Evolutionary conservation across 2,888 invertebrate species (phyloP).

Genomic region (Drosophila macrothrix): DNA sequence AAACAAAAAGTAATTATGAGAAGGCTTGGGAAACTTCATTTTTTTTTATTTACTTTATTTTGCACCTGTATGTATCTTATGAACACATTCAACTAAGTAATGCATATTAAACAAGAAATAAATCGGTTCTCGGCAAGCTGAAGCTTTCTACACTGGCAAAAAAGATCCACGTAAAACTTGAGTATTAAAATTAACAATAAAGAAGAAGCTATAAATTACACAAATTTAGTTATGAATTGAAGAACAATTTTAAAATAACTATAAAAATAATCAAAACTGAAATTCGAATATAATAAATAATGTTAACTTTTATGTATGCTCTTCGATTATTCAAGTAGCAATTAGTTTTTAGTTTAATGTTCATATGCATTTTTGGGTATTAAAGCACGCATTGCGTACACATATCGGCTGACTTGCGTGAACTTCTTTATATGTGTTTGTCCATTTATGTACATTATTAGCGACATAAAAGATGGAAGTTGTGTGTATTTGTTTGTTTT

Average conservation of each 20-base stretch:
- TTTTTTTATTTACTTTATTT: constrained; percentile 7
- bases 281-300: background rate
- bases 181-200: background rate
- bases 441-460: background rate
- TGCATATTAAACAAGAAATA: background rate
- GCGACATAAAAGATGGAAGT: background rate
- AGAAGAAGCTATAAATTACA: background rate
- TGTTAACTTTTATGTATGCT: background rate
- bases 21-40: constrained; percentile 2
- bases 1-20: constrained; percentile 38
- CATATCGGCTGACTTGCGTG: background rate
- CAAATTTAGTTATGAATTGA: background rate
- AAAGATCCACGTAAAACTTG: background rate
- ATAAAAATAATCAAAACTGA: no score
- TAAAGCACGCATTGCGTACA: background rate
- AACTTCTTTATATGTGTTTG: background rate
- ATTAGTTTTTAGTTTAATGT: no score
- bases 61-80: constrained; percentile 1
- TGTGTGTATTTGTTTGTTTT: constrained; percentile 1
- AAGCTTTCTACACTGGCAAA: background rate
- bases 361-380: no score
- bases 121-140: no score
- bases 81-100: constrained; percentile 1
- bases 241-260: background rate
- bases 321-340: background rate